Evolutionary conservation across 2,113 vertebrate species (phyloP).

Genomic region (Sinocyclocheilus anophthalmus): DNA sequence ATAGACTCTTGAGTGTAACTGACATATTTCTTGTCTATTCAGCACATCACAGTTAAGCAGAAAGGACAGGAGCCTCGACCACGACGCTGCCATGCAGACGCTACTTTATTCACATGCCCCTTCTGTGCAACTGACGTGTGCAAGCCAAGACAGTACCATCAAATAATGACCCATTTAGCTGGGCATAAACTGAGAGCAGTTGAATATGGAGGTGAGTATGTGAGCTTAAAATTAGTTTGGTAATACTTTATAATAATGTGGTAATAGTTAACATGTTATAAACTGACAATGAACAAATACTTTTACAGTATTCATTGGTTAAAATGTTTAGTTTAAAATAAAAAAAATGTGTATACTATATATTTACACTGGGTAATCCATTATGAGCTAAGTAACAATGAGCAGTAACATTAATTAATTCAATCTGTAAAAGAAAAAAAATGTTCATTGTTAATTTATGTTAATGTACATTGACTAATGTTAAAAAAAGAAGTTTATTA

Average conservation of each 20-base stretch:
- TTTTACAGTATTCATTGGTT: background rate
- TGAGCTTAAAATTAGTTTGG: background rate
- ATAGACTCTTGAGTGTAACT: background rate
- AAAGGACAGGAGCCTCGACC: background rate
- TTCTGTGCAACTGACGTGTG: background rate
- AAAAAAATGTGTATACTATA: background rate
- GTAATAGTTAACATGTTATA: background rate
- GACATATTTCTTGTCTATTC: background rate
- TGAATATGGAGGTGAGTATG: constrained; percentile 10
- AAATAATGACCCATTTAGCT: constrained; percentile 19
- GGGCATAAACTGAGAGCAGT: background rate
- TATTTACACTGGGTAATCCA: background rate
- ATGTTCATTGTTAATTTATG: background rate
- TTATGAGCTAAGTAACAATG: background rate
- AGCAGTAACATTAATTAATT: background rate
- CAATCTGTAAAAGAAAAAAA: background rate
- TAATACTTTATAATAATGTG: background rate
- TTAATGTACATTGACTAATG: background rate
- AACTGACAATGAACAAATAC: background rate
- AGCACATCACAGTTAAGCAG: constrained; percentile 20
- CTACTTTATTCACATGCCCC: constrained; percentile 1
- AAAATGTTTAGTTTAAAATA: background rate
- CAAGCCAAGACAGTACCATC: constrained; percentile 17
- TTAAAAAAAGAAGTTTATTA: background rate
- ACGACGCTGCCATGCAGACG: background rate